Evolutionary conservation across 2,797 vertebrate genomes (phyloP), one percentile per base, ranked within the genome.

Genomic region (Hydrocynus forskahlii): DNA sequence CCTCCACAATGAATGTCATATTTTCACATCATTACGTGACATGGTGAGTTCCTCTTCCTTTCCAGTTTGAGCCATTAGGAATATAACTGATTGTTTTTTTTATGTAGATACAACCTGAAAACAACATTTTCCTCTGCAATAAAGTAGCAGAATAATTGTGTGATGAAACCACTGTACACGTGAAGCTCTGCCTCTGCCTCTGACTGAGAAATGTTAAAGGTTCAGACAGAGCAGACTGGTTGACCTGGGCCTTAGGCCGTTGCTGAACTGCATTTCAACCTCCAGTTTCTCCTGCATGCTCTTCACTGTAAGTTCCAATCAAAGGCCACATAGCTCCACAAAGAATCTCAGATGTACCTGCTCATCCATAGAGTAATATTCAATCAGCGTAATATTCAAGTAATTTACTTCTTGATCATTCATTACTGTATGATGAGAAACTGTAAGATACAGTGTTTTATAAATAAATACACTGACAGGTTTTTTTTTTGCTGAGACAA

Each of bases 171-270:
- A n/a, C 17, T 50, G 69, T 64, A 43, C 71, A 80, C 13, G 23
- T 57, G 38, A 80, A 19, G 21, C 48, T 73, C 14, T 55, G 40
- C 19, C 64, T 67, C 14, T 79, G 57, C 16, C 9, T 21, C 25
- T 29, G 29, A 29, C 29, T 29, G 29, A 74, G 54, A 74, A 75
- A 73, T 82, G 75, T 78, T 78, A 66, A 78, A 57, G 17, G 81
- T 64, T 82, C 35, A 78, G 14, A 48, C 23, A 19, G 59, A 21
- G 25, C 69, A 77, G 12, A 59, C 0, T 38, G n/a, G 52, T 62
- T 76, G n/a, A 38, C 40, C 66, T 72, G 4, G 62, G 80, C 81
- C 75, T 59, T 21, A 73, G 74, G 75, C 75, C 70, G 4, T 23
- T 7, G 5, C 25, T 73, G 59, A 72, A 78, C 75, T 73, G 54